Evolutionary conservation across 2,797 vertebrate genomes (phyloP).

Genomic region (Kryptolebias ocellatus): DNA sequence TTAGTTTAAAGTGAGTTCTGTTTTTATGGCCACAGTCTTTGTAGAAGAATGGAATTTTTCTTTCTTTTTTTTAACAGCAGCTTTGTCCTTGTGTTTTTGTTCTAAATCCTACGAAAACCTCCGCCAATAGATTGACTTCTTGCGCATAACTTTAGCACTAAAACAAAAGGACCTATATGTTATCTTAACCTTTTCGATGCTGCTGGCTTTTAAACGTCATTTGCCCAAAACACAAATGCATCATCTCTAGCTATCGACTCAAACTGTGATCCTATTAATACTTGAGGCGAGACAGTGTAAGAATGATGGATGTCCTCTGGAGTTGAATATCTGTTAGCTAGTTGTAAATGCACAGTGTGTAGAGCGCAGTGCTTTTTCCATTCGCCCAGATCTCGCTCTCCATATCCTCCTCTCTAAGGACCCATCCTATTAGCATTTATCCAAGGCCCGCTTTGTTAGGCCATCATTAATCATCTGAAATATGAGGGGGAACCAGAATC

Average conservation of each 20-base stretch:
- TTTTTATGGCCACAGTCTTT: slow-evolving; percentile 29
- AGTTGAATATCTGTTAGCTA: slow-evolving; percentile 77
- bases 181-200: slow-evolving; percentile 56
- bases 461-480: slow-evolving; percentile 82
- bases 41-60: slow-evolving; percentile 8
- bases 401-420: slow-evolving; percentile 75
- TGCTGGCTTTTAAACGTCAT: slow-evolving; percentile 44
- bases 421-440: slow-evolving; percentile 81
- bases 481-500: slow-evolving; percentile 71
- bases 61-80: neutral
- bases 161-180: slow-evolving; percentile 42
- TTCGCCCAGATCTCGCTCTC: slow-evolving; percentile 54
- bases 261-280: slow-evolving; percentile 72
- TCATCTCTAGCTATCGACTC: slow-evolving; percentile 62
- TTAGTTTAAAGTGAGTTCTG: slow-evolving; percentile 41
- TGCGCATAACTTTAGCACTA: slow-evolving; percentile 42
- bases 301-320: slow-evolving; percentile 75
- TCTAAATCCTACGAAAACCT: slow-evolving; percentile 16
- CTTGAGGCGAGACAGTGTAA: slow-evolving; percentile 58
- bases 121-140: slow-evolving; percentile 22
- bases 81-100: slow-evolving; percentile 14
- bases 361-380: slow-evolving; percentile 60
- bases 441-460: slow-evolving; percentile 78
- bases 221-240: slow-evolving; percentile 58
- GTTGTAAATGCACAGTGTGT: slow-evolving; percentile 72